Evolutionary conservation across 2,797 vertebrate species (phyloP).

Genomic region (Gorsachius magnificus): DNA sequence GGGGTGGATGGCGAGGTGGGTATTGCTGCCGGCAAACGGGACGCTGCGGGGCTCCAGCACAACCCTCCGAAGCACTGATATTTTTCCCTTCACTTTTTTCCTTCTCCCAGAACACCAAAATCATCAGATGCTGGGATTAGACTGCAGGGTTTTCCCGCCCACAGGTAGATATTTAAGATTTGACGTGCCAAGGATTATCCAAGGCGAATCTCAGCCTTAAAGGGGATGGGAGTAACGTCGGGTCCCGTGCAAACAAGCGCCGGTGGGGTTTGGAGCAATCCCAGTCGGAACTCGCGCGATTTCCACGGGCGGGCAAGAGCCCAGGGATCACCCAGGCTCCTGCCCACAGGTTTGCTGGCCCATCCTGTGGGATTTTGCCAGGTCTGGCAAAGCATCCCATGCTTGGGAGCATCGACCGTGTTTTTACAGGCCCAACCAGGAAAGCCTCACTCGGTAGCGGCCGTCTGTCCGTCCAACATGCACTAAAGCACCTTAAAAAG

Average conservation of each 20-base stretch:
- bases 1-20: not conserved
- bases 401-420: accelerated
- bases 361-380: not conserved
- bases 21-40: not conserved
- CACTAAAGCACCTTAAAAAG: not conserved
- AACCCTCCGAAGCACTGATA: not conserved
- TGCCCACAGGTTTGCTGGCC: accelerated
- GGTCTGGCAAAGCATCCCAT: not conserved
- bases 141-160: not conserved
- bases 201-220: not conserved
- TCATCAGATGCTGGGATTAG: not conserved
- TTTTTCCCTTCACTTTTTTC: not conserved
- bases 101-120: not conserved
- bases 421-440: not conserved
- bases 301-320: not conserved
- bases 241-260: not conserved
- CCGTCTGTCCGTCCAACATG: not conserved
- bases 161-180: not conserved
- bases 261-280: not conserved
- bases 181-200: not conserved
- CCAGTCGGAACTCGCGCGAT: accelerated
- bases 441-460: accelerated
- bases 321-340: not conserved
- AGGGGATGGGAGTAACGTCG: not conserved
- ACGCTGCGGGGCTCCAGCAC: not conserved